Percentiles rank a stretch among this genome's conserved stretches.
phyloP scores from a whole-genome alignment of 1,140 invertebrate genomes.

The Sinella curviseta region DNA sequence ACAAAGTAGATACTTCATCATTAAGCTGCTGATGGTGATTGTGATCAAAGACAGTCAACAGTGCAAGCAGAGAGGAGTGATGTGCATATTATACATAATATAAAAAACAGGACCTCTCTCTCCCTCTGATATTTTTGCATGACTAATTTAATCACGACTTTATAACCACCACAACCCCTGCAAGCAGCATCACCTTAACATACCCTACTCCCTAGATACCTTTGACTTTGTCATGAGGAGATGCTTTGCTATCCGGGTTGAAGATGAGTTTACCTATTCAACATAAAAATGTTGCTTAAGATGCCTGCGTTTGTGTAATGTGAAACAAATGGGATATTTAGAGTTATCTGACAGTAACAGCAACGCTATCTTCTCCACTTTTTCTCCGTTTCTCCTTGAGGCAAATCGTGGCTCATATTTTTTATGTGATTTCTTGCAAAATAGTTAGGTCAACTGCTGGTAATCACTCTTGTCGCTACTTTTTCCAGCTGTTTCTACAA shows the following conservation, averaged over 20 bases:
- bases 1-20: neutral
- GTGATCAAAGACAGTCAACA: neutral
- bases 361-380: neutral
- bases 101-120: constrained; percentile 12
- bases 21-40: neutral
- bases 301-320: neutral
- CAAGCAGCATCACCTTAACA: neutral
- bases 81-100: neutral
- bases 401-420: constrained; percentile 1
- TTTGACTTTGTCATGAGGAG: neutral
- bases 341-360: constrained; percentile 7
- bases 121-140: neutral
- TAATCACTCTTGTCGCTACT: neutral
- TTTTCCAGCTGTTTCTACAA: constrained; percentile 17
- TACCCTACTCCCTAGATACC: neutral
- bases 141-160: constrained; percentile 23
- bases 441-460: constrained; percentile 7
- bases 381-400: neutral
- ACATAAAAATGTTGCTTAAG: too few relatives aligned
- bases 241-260: constrained; percentile 5
- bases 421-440: neutral
- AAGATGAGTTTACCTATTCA: too few relatives aligned
- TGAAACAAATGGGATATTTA: constrained; percentile 5
- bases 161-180: neutral
- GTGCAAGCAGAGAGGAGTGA: too few relatives aligned